Base-by-base conservation (phyloP, 2,888 invertebrate species). In the Brachypalpus laphriformis region DNA sequence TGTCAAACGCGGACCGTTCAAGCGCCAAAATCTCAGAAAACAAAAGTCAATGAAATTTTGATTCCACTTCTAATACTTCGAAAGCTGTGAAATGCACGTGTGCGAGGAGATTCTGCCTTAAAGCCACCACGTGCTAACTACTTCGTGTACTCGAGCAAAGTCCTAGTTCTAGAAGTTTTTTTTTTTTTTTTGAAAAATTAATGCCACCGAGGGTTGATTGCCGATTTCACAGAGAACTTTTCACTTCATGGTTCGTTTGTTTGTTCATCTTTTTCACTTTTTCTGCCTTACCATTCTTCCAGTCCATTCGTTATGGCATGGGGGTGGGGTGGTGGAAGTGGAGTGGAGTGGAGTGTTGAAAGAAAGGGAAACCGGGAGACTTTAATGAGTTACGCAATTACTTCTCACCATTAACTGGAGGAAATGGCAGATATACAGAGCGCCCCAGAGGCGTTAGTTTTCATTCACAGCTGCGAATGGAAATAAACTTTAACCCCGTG, bases 351-450 rank as follows among this genome's bases (percentile, higher is more conserved):
- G 25, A 25, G 25, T 16, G 25, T 18, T 20, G 14, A 45, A 28
- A 63, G 51, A 18, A 49, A 40, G 34, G 25, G 45, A 68, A 54
- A 40, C 45, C 22, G 42, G 57, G 20, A 74, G 78, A 72, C 80
- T 65, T 83, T 83, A 83, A 83, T 83, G 80, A 83, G 80, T 74
- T 78, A 70, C 70, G 83, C 78, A 83, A 83, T 78, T 83, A 83
- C 57, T 74, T 83, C 51, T 65, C 74, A 25, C 83, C 63, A 78
- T 78, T 74, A 83, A 70, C 63, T 31, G 28, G 2, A 57, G 31
- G 49, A 74, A 72, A 61, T 72, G 18, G 28, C 72, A 40, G 18
- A 40, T 40, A 28, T 61, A 54, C 6, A 16, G 2, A 63, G 54
- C 40, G 42, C 63, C 51, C 74, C 61, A 42, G n/a, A n/a, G 63